phyloP scores from a whole-genome alignment of 2,797 vertebrate genomes.

The Stomatorhinus walkeri region DNA sequence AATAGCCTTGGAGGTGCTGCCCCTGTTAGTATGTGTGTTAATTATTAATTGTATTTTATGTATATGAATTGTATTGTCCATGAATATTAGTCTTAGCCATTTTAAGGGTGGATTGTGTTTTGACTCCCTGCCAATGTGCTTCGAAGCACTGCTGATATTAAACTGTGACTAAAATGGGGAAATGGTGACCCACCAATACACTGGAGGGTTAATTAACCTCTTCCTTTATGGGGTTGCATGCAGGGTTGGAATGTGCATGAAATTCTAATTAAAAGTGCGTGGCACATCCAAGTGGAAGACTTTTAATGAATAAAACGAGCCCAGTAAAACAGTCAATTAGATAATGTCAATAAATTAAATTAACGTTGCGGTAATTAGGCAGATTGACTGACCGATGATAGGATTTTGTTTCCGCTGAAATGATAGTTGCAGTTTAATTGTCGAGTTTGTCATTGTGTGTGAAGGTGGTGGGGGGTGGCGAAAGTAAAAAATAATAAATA shows the following conservation, averaged over 20 bases:
- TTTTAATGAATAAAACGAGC: slow-evolving; percentile 20
- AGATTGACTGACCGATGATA: neutral
- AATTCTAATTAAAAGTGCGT: slow-evolving; percentile 42
- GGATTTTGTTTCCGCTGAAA: neutral
- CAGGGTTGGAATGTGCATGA: slow-evolving; percentile 33
- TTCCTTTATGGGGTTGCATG: slow-evolving; percentile 42
- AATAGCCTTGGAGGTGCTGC: neutral
- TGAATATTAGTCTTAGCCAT: neutral
- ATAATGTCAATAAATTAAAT: slow-evolving; percentile 8
- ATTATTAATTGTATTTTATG: neutral
- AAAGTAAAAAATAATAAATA: neutral
- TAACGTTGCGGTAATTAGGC: neutral
- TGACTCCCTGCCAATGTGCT: slow-evolving; percentile 31
- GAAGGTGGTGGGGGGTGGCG: neutral
- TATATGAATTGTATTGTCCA: neutral
- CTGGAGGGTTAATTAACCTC: slow-evolving; percentile 44
- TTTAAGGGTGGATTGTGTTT: neutral
- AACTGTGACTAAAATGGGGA: slow-evolving; percentile 20
- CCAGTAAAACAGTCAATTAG: slow-evolving; percentile 8
- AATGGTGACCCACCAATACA: slow-evolving; percentile 19
- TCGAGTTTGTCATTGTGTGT: neutral
- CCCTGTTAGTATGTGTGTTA: neutral
- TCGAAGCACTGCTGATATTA: slow-evolving; percentile 24
- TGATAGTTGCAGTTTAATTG: neutral
- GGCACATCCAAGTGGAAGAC: slow-evolving; percentile 21